phyloP scores from a whole-genome alignment of 2,888 invertebrate species.

The Eupithecia tripunctaria region DNA sequence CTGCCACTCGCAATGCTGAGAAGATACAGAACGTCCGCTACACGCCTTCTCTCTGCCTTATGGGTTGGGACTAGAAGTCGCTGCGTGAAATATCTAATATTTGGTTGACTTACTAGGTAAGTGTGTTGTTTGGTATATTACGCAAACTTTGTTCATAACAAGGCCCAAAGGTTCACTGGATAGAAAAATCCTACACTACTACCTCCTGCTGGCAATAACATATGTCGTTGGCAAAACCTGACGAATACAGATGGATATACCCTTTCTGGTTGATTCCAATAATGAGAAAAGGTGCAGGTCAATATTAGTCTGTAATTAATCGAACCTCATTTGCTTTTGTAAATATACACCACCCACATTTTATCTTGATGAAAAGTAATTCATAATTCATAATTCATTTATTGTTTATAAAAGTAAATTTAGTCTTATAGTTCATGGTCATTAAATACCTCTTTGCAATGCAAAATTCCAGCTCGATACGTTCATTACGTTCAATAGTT shows the following conservation, averaged over 20 bases:
- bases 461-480: conserved; percentile 16
- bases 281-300: not conserved
- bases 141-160: not conserved
- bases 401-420: too few relatives aligned
- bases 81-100: not conserved
- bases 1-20: too few relatives aligned
- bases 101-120: not conserved
- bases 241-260: not conserved
- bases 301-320: not conserved
- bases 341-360: not conserved
- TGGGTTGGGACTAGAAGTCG: not conserved
- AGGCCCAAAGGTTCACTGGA: not conserved
- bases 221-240: not conserved
- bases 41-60: too few relatives aligned
- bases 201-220: not conserved
- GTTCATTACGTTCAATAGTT: not conserved
- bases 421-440: conserved; percentile 38
- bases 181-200: not conserved
- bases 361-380: not conserved
- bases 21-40: too few relatives aligned
- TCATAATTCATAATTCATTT: too few relatives aligned
- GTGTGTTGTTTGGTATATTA: not conserved
- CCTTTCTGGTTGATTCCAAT: not conserved
- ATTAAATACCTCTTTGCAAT: conserved; percentile 43
- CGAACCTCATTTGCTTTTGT: not conserved